Evolutionary conservation across 2,113 vertebrate species (phyloP).

Genomic region (Salvator merianae): DNA sequence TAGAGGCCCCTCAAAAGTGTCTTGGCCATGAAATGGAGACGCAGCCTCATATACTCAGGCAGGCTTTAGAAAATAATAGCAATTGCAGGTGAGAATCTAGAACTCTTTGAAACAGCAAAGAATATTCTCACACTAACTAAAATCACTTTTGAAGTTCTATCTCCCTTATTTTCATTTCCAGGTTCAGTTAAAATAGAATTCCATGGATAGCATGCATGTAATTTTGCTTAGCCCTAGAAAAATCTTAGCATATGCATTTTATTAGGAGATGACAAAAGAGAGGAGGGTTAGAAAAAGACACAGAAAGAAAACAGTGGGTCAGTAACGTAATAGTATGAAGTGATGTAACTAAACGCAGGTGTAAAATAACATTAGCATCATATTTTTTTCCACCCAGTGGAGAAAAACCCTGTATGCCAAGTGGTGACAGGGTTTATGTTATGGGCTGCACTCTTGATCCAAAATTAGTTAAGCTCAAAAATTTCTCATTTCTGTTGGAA

Average conservation of each 20-base stretch:
- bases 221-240: constrained; percentile 23
- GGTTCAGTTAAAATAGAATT: not conserved
- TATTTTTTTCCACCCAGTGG: not conserved
- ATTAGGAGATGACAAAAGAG: constrained; percentile 31
- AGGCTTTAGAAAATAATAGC: not conserved
- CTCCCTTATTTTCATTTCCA: not conserved
- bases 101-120: too few species aligned
- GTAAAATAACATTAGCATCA: constrained; percentile 2
- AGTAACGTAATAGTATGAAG: constrained; percentile 39
- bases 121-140: not conserved
- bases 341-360: constrained; percentile 36
- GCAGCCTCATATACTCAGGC: too few species aligned
- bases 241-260: constrained; percentile 17
- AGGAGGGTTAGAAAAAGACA: constrained; percentile 30
- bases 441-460: not conserved
- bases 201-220: not conserved
- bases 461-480: constrained; percentile 10
- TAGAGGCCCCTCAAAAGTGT: too few species aligned
- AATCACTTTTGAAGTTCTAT: not conserved
- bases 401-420: constrained; percentile 17
- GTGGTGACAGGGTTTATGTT: constrained; percentile 17
- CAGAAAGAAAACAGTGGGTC: constrained; percentile 21
- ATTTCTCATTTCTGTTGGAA: constrained; percentile 27
- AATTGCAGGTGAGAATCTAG: too few species aligned
- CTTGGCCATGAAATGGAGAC: too few species aligned